Base-by-base conservation (phyloP, 2,797 vertebrate genomes). In the Sciaenops ocellatus region DNA sequence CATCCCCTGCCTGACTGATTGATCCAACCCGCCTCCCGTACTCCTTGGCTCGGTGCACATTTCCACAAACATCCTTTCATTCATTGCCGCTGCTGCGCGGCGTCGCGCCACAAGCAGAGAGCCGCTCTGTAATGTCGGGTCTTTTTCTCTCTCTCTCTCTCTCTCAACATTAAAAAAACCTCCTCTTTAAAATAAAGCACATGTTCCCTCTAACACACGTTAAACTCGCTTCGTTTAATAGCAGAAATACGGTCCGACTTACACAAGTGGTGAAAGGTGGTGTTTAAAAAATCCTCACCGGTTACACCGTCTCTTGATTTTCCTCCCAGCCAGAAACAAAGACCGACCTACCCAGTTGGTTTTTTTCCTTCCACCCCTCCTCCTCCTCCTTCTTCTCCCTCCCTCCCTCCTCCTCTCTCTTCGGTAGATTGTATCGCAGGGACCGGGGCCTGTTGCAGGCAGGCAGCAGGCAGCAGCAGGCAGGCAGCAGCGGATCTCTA, bases 281-380 rank as follows among this genome's bases (percentile, higher is more conserved):
- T 83, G 85, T 87, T 89, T 82, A 74, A 84, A 74, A 84, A 44
- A 66, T 82, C 76, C 86, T 88, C 87, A 52, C 93, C 91, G 92
- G 93, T 87, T 52, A 64, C 84, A 82, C 76, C 66, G 90, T 93
- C 91, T 93, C 82, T 92, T 9, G 90, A 85, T 92, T 93, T 91
- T 95, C 91, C 90, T 92, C 89, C 84, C 75, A 93, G 78, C 88
- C 86, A 94, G 94, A 96, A 96, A 96, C 95, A 96, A 95, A 96
- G 95, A 95, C 81, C 94, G 89, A 94, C 85, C 92, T 82, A 87
- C 90, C 92, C 90, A 84, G 92, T 90, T 82, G 85, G 67, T 87
- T 91, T 94, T 94, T 94, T 91, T 87, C 73, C 82, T 80, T 55
- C 34, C 85, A 70, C 82, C 84, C 86, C 84, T 34, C 34, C 34